A percentile compares a stretch with the other conserved stretches of the same genome.
These are phyloP conservation scores for Apostichopus japonicus DNA, from an alignment of 35 echinoderm and acorn worm species.

Conservation along the genomic window DNA sequence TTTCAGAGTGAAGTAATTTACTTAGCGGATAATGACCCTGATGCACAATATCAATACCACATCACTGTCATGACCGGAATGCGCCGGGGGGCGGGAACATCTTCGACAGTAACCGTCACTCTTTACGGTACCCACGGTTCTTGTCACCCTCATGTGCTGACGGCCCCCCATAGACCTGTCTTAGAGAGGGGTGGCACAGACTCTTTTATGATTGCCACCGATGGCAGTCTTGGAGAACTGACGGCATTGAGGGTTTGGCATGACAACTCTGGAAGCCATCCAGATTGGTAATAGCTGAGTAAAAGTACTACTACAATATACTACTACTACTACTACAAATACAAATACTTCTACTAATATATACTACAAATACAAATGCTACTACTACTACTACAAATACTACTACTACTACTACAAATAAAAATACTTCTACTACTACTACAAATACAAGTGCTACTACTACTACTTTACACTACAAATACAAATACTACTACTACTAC, in stretches of 20 bases:
- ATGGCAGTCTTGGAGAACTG: conserved; percentile 65
- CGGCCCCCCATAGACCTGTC: conserved; percentile 37
- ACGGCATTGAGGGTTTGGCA: conserved; percentile 85
- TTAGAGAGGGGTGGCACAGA: conserved; percentile 70
- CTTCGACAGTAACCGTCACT: conserved; percentile 81
- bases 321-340: no score
- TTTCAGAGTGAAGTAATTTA: conserved; percentile 66
- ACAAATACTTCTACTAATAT: no score
- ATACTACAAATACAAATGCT: no score
- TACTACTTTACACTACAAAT: no score
- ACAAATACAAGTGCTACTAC: no score
- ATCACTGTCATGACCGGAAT: conserved; percentile 89
- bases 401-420: no score
- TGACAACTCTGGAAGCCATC: conserved; percentile 78
- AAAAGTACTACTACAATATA: no score
- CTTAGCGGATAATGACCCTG: conserved; percentile 78
- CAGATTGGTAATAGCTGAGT: conserved; percentile 62
- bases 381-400: no score
- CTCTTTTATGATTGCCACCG: conserved; percentile 84
- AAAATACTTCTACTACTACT: no score
- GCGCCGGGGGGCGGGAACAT: conserved; percentile 82
- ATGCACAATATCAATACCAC: conserved; percentile 73
- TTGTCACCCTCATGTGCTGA: conserved; percentile 83
- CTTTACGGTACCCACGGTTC: conserved; percentile 66
- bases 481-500: no score